Conservation (phyloP, 2,888 invertebrate genomes). For the Rugalucina vietnamica region DNA sequence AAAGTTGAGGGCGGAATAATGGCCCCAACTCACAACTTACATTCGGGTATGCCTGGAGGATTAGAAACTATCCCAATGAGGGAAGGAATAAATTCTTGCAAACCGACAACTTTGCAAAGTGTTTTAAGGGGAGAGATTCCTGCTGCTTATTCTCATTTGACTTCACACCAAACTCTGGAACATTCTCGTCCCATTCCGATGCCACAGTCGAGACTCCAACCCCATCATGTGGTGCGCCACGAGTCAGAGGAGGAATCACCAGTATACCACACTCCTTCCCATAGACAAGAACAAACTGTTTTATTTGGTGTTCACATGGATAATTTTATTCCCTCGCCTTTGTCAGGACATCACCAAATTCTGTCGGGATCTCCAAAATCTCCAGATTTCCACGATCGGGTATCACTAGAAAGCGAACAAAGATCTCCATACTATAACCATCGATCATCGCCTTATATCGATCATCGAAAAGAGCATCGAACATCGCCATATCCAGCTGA, state of each 20-base stretch:
- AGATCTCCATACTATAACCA: conserved; percentile 33
- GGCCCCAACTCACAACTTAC: conserved; percentile 61
- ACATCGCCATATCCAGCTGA: conserved; percentile 56
- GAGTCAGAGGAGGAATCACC: conserved; percentile 11
- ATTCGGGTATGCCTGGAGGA: conserved; percentile 29
- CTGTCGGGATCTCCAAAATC: conserved; percentile 22
- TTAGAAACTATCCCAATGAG: not conserved
- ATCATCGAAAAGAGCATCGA: conserved; percentile 40
- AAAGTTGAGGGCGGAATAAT: conserved; percentile 17
- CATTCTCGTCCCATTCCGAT: conserved; percentile 9
- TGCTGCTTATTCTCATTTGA: conserved; percentile 74
- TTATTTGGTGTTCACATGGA: conserved; percentile 19
- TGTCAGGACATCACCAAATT: not conserved
- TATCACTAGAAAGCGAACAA: conserved; percentile 3
- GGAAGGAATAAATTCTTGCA: conserved; percentile 12
- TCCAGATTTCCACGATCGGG: not conserved
- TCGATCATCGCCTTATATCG: conserved; percentile 2
- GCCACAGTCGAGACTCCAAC: not conserved
- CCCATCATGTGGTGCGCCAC: not conserved
- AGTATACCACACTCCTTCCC: not conserved
- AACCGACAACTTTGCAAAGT: conserved; percentile 68
- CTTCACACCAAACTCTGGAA: conserved; percentile 35
- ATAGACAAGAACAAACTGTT: not conserved
- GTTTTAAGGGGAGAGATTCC: conserved; percentile 77
- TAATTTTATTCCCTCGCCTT: conserved; percentile 9